phyloP scores from a whole-genome alignment of 2,888 invertebrate genomes.

The Drosophila maculinotata region DNA sequence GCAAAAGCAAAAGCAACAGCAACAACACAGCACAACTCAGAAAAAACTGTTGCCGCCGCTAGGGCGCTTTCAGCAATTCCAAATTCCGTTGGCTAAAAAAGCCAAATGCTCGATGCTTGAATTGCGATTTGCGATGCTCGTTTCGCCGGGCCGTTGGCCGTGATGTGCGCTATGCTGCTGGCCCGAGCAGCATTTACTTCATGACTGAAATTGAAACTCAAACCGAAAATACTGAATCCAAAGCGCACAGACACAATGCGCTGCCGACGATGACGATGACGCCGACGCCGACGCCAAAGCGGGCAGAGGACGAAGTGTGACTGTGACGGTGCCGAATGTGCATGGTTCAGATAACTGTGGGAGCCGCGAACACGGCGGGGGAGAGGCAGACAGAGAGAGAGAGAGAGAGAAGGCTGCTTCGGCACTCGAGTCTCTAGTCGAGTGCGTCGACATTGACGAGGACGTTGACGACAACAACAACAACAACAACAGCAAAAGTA shows the following conservation, averaged over 20 bases:
- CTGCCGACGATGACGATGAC: conserved; percentile 13
- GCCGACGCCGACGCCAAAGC: conserved; percentile 14
- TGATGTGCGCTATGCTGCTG: conserved; percentile 44
- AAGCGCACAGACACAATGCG: conserved; percentile 61
- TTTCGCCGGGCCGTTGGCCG: conserved; percentile 36
- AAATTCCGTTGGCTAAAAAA: conserved; percentile 47
- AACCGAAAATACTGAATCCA: conserved; percentile 44
- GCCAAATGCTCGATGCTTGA: conserved; percentile 16
- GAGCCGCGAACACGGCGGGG: conserved; percentile 13
- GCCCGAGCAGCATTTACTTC: conserved; percentile 75
- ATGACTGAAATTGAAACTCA: conserved; percentile 68
- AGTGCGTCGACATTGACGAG: conserved; percentile 64
- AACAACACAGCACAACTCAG: conserved; percentile 14
- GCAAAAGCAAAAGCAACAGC: conserved; percentile 31
- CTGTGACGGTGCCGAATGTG: conserved; percentile 70
- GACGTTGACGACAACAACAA: conserved; percentile 52
- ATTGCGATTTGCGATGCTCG: conserved; percentile 18
- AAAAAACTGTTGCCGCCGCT: conserved; percentile 62
- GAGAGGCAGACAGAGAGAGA: conserved; percentile 16
- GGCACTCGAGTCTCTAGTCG: conserved; percentile 48
- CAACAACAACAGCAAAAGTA: conserved; percentile 41
- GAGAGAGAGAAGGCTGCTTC: conserved; percentile 26
- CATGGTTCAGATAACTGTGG: conserved; percentile 64
- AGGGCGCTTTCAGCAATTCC: conserved; percentile 39
- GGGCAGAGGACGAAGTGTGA: conserved; percentile 61